These are phyloP conservation scores for Diabrotica undecimpunctata DNA, from an alignment of 1,140 invertebrate genomes.

Conservation along the genomic window DNA sequence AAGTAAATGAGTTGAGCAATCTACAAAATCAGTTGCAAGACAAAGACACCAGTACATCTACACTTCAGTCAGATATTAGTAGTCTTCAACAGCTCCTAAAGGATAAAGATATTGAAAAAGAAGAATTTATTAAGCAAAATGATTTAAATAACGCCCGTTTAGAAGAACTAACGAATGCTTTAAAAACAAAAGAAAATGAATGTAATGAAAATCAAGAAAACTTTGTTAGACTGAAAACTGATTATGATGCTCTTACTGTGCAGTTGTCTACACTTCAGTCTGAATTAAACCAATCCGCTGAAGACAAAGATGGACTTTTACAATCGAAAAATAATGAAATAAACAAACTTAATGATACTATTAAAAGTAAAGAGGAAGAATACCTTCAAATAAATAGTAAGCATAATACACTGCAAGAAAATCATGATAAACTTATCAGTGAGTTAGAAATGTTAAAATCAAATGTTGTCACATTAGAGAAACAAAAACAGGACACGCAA, in stretches of 20 bases:
- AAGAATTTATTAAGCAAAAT: slow-evolving; percentile 7
- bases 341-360: slow-evolving; percentile 5
- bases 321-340: slow-evolving; percentile 17
- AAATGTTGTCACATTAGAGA: neutral
- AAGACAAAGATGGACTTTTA: neutral
- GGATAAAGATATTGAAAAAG: slow-evolving; percentile 38
- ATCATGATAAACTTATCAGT: too few relatives aligned
- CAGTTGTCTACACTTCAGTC: neutral
- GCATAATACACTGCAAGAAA: slow-evolving; percentile 1
- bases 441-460: neutral
- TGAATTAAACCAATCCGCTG: neutral
- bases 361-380: neutral
- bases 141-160: neutral
- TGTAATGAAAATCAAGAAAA: neutral
- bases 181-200: slow-evolving; percentile 11
- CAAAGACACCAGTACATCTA: slow-evolving; percentile 49
- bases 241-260: neutral
- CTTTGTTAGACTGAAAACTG: neutral
- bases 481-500: neutral
- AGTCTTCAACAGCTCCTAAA: slow-evolving; percentile 47
- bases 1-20: slow-evolving; percentile 53
- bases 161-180: slow-evolving; percentile 14
- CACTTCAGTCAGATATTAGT: slow-evolving; percentile 40
- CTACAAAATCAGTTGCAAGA: slow-evolving; percentile 50
- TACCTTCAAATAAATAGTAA: slow-evolving; percentile 5